Evolutionary conservation across 1,140 invertebrate species (phyloP), one percentile per base, ranked within the genome.

Genomic region (Atopsyche davidsoni): DNA sequence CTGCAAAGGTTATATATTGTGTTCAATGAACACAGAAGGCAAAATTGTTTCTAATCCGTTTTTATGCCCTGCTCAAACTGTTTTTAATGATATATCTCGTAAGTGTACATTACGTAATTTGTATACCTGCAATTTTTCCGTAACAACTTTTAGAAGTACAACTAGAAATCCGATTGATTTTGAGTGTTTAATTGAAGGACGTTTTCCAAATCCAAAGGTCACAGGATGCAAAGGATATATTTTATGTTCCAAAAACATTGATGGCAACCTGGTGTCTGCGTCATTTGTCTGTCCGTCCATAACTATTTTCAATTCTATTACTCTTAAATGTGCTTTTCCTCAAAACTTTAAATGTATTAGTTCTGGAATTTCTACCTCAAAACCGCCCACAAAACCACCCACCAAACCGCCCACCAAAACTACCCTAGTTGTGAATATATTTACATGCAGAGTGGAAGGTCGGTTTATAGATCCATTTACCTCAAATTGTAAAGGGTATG

Each of bases 221-320:
- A 16, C 42, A n/a, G 25, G 34, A 13, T 44, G 42, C 14, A 44
- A 44, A 32, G 19, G 24, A 32, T 44, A 44, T 19, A 44, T 44
- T 31, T 32, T 44, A 18, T 44, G 42, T 19, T 18, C 42, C 14
- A 44, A 11, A 21, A 1, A 3, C 4, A 31, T 17, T 19, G 34
- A 32, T 19, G 4, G 16, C 13, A 10, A 9, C 22, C 28, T 44
- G 1, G 19, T 44, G 10, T 17, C 42, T 10, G 19, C 17, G 18
- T 31, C 16, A 32, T 44, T 44, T 18, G 34, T 32, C 22, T 44
- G 42, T 19, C 17, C 25, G 11, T 32, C 25, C 6, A 19, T 31
- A 10, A 44, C 42, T n/a, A n/a, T 44, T 18, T 44, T 44, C 16
- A 19, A 44, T 31, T 31, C 42, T 11, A 17, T 18, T 17, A 13